These are phyloP conservation scores for Conus betulinus DNA, from an alignment of 1,140 invertebrate genomes.

Conservation along the genomic window DNA sequence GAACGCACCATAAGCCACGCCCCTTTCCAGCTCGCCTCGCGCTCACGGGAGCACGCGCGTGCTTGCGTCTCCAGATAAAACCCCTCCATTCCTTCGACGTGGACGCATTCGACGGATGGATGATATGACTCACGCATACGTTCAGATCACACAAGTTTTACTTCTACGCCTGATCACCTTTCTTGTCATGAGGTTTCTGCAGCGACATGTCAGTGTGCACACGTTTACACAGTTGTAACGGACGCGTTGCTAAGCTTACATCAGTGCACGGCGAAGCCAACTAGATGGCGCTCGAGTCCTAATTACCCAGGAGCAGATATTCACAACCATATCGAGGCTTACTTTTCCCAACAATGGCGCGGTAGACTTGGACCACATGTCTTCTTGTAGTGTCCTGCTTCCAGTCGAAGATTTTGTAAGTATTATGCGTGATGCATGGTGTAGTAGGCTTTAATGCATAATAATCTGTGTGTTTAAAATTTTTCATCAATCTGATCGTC, in stretches of 20 bases:
- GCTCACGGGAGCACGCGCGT: background rate
- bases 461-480: too few species aligned
- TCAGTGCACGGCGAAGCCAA: conserved; percentile 15
- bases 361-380: conserved; percentile 55
- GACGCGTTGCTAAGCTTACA: conserved; percentile 20
- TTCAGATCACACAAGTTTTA: background rate
- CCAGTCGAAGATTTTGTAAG: conserved; percentile 38
- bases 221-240: conserved; percentile 2
- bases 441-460: background rate
- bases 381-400: conserved; percentile 45
- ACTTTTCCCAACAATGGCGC: conserved; percentile 54
- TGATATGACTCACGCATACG: conserved; percentile 26
- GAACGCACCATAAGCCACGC: background rate
- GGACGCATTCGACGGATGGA: conserved; percentile 30
- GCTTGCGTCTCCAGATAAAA: background rate
- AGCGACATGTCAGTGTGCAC: background rate
- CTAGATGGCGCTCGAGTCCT: conserved; percentile 50
- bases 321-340: conserved; percentile 57
- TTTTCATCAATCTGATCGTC: background rate
- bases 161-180: conserved; percentile 16
- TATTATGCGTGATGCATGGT: conserved; percentile 20
- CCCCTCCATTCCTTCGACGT: background rate
- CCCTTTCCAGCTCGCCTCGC: background rate
- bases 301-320: conserved; percentile 56
- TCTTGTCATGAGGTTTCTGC: conserved; percentile 17